Conservation (phyloP, 2,797 vertebrate species). For the Eidolon dupreanum region DNA sequence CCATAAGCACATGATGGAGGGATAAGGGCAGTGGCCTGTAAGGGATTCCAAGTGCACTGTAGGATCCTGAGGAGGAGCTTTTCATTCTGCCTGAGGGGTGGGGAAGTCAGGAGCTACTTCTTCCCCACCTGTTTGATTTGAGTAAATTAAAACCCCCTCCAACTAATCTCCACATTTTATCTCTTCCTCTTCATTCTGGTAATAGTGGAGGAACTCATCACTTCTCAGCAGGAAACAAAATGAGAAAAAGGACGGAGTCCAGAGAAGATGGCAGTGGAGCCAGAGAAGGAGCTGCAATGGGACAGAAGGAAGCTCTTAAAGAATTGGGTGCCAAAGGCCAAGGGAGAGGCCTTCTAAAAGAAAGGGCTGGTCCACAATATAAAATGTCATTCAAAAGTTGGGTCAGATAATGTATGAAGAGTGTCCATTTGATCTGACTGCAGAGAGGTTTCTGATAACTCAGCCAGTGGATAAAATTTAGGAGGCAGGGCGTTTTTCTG, state of each 20-base stretch:
- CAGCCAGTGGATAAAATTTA: background rate
- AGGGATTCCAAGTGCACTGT: background rate
- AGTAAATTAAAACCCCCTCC: background rate
- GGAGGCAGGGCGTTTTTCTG: background rate
- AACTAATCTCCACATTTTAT: background rate
- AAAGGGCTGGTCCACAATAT: too few relatives aligned
- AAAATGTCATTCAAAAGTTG: background rate
- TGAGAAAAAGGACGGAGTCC: background rate
- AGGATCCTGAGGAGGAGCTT: background rate
- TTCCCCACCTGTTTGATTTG: background rate
- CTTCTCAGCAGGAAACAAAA: background rate
- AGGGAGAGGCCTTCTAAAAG: background rate
- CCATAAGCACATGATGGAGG: background rate
- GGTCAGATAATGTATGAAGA: background rate
- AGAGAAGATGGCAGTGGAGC: background rate
- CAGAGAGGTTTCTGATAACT: background rate
- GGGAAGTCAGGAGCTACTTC: background rate
- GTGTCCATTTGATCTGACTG: background rate
- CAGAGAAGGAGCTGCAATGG: background rate
- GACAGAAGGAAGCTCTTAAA: background rate
- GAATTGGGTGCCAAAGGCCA: background rate
- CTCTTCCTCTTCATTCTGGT: background rate
- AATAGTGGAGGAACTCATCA: background rate
- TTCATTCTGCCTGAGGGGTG: background rate
- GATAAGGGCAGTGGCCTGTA: background rate